These are phyloP conservation scores for Miniopterus natalensis DNA, from an alignment of 2,113 vertebrate species.

Conservation along the genomic window DNA sequence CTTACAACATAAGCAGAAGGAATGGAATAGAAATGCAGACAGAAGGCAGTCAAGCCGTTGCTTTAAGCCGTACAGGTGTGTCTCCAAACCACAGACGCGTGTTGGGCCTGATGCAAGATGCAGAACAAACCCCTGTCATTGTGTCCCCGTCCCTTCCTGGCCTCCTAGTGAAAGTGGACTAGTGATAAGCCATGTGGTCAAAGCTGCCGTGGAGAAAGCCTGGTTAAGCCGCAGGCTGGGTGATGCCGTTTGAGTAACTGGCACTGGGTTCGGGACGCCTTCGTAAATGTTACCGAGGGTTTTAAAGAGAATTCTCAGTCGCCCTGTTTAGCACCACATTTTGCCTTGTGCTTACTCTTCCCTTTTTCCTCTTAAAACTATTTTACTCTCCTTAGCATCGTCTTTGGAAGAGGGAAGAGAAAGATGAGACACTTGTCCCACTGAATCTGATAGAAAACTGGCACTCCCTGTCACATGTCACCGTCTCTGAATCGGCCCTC, in stretches of 20 bases:
- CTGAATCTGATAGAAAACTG: neutral
- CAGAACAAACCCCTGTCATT: slow-evolving; percentile 36
- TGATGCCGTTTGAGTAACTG: neutral
- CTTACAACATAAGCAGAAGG: neutral
- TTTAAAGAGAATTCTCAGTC: neutral
- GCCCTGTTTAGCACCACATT: neutral
- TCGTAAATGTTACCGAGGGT: neutral
- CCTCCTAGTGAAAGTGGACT: slow-evolving; percentile 32
- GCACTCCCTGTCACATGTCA: neutral
- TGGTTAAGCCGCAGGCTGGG: neutral
- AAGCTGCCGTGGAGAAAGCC: neutral
- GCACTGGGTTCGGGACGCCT: neutral
- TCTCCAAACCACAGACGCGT: slow-evolving; percentile 21
- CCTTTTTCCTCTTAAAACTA: slow-evolving; percentile 20
- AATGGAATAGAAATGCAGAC: neutral
- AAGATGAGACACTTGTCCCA: neutral
- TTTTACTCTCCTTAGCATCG: neutral
- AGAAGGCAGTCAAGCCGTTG: neutral
- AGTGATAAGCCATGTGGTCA: neutral
- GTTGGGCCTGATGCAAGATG: slow-evolving; percentile 1
- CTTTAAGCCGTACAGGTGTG: slow-evolving; percentile 32
- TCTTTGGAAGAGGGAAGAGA: slow-evolving; percentile 15
- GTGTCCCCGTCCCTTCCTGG: neutral
- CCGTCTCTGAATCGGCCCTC: neutral
- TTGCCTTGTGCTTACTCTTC: neutral